Evolutionary conservation across 1,140 invertebrate species (phyloP).

Genomic region (Brachionus asplanchnoidis): DNA sequence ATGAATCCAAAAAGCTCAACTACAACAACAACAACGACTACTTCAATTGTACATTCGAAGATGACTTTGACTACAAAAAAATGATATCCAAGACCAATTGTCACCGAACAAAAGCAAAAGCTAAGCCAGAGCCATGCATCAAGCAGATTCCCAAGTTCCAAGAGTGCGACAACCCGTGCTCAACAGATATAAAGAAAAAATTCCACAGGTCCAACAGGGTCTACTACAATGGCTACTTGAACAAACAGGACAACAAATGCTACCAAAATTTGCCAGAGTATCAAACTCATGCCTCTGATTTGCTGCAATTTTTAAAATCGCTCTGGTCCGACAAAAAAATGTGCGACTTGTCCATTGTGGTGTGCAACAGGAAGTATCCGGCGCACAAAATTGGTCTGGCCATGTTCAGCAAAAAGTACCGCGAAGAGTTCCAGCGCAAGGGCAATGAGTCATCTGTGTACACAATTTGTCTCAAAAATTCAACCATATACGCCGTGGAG

Average conservation of each 20-base stretch:
- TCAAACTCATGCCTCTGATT: slow-evolving; percentile 3
- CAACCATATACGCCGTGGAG: slow-evolving; percentile 28
- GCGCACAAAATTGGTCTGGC: slow-evolving; percentile 43
- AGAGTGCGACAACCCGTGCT: background rate
- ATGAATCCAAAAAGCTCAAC: slow-evolving; percentile 5
- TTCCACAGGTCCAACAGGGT: background rate
- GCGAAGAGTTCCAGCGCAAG: slow-evolving; percentile 35
- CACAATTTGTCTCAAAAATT: slow-evolving; percentile 43
- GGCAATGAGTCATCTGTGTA: background rate
- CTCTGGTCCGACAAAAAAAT: slow-evolving; percentile 42
- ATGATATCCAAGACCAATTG: background rate
- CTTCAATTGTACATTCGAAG: background rate
- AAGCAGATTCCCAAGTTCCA: background rate
- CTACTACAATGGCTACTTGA: slow-evolving; percentile 1
- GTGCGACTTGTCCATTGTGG: slow-evolving; percentile 42
- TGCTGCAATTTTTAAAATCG: slow-evolving; percentile 33
- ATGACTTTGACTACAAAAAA: background rate
- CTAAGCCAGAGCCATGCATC: background rate
- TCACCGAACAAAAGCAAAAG: background rate
- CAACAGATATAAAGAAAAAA: background rate
- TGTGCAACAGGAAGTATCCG: slow-evolving; percentile 39
- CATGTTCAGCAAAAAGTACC: slow-evolving; percentile 41
- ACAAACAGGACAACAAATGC: slow-evolving; percentile 22
- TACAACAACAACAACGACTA: slow-evolving; percentile 13
- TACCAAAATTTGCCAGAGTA: background rate